Base-by-base conservation (phyloP, 2,113 vertebrate species). In the Psittacara wagleri region DNA sequence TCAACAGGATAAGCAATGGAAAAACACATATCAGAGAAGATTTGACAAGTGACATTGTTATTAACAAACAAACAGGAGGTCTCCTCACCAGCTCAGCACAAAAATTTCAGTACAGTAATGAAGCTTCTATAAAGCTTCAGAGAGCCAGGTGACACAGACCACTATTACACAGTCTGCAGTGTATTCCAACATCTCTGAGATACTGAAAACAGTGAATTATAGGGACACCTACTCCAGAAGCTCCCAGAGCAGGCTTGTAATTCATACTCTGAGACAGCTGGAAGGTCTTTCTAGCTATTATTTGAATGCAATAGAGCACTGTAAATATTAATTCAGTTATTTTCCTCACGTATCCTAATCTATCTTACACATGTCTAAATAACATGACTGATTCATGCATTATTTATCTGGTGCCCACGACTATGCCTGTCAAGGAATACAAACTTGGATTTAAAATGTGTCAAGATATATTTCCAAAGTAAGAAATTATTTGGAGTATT, bases 211-310 rank as follows among this genome's bases (percentile, higher is more conserved):
- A 83, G 46, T 31, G 33, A 78, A 88, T 90, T 90, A 78, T 46
- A 69, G 33, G 31, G 73, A 81, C 55, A 92, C 10, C 9, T 75
- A 51, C 64, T 68, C 35, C 27, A 80, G 43, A 90, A 72, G 6
- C 33, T 78, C 33, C 81, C 48, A 83, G 48, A 83, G 11, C 3
- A 84, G 64, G 13, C 28, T 59, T 78, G 55, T 81, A 86, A 95
- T 78, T 92, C 39, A 92, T 37, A 64, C 6, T 67, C 16, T 70
- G 68, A 88, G 79, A 59, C 41, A 95, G 33, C 35, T 88, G 51
- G 43, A 88, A 88, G 64, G 76, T 93, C 88, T 92, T 93, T 88
- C 55, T 75, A 93, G 44, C 31, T 72, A 48, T 85, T 85, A 62
- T 54, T 83, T 86, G n/a, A 83, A 88, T 33, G 35, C 22, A 94